Evolutionary conservation across 2,888 invertebrate species (phyloP).

Genomic region (Drosophila heteroneura): DNA sequence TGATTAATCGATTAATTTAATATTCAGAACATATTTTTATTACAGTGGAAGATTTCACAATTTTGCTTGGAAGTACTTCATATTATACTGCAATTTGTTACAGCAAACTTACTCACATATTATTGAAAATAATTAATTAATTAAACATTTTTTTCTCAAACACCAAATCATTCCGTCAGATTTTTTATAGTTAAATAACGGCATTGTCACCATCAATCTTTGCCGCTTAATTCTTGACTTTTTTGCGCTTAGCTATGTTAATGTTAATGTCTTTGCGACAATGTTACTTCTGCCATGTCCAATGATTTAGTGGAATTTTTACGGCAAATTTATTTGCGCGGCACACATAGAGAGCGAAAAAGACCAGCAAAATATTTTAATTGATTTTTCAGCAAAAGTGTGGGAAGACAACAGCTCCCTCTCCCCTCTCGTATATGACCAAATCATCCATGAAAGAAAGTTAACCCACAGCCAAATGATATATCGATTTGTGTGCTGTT

Average conservation of each 20-base stretch:
- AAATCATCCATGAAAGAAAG: conserved; percentile 61
- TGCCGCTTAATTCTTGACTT: conserved; percentile 28
- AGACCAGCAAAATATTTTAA: conserved; percentile 74
- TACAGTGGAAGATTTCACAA: neutral
- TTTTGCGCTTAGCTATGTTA: conserved; percentile 60
- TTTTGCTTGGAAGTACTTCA: neutral
- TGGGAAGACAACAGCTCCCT: conserved; percentile 61
- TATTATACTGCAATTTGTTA: neutral
- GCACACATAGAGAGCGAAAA: conserved; percentile 24
- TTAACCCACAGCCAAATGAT: conserved; percentile 71
- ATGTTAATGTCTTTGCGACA: conserved; percentile 72
- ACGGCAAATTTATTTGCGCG: conserved; percentile 75
- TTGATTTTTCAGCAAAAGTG: conserved; percentile 76
- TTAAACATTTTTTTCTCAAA: neutral
- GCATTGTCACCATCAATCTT: conserved; percentile 46
- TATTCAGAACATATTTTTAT: conserved; percentile 26
- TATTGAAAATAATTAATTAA: neutral
- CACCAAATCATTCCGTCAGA: conserved; percentile 18
- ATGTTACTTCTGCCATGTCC: conserved; percentile 53
- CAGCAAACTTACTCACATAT: neutral
- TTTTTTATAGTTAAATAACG: conserved; percentile 27
- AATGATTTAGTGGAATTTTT: conserved; percentile 79
- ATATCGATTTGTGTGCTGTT: conserved; percentile 79
- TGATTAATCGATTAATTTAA: conserved; percentile 71
- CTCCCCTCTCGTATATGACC: neutral